Base-by-base conservation (phyloP, 37 sponge, comb jelly and placozoan genomes). In the Eunapius fragilis region DNA sequence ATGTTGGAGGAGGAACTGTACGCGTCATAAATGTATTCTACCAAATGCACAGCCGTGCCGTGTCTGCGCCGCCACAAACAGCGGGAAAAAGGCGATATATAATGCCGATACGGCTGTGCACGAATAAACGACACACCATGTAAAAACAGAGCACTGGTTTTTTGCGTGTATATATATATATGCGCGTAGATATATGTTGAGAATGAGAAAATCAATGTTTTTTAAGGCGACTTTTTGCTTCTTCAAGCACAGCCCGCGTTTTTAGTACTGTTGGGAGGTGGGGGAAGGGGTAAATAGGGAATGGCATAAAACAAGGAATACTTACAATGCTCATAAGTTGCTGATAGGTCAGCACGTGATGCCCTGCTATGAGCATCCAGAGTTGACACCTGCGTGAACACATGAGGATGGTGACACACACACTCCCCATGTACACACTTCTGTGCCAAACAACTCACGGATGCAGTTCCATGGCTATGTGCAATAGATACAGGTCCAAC, bases 311-410 rank as follows among this genome's bases (percentile, higher is more conserved):
- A 24, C 6, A 6, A 47, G n/a, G n/a, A n/a, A n/a, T n/a, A 83
- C 89, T 85, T 67, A 81, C 85, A 82, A 74, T 86, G 83, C 33
- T 86, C 87, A 77, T 93, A 81, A 17, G 85, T 74, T 13, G 81
- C 77, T 24, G 86, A 70, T 36, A 93, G 79, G 33, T 89, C 89
- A 58, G 58, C 58, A 58, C 58, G 58, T 58, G 58, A 58, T 58
- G 58, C 58, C 58, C 58, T 58, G 14, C 58, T 58, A 10, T 19
- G 14, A 58, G 58, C 58, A 58, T 58, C 30, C 17, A 58, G 67
- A 58, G 34, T 38, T 25, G 37, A 76, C 27, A 76, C 34, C 37
- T 76, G 77, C 37, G 25, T 0, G 69, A 25, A 34, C 36, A 34
- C 22, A 74, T 22, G 24, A 3, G 31, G 31, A 2, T 3, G 13